A percentile compares a stretch with the other conserved stretches of the same genome.
phyloP scores from a whole-genome alignment of 2,888 invertebrate species.

The Lathronympha strigana region DNA sequence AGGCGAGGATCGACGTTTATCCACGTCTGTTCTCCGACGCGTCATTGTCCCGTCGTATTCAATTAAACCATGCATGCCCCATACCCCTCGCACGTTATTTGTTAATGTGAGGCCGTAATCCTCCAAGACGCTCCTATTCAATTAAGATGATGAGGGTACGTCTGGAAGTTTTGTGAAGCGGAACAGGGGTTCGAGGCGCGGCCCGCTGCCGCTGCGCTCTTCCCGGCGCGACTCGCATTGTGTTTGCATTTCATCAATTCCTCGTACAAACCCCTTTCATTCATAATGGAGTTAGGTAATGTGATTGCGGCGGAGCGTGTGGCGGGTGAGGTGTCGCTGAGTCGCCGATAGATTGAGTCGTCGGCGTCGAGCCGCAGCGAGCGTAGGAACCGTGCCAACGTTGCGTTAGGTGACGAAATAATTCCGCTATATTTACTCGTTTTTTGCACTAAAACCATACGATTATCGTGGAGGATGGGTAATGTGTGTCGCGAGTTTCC shows the following conservation, averaged over 20 bases:
- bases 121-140: constrained; percentile 29
- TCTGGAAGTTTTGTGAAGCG: constrained; percentile 25
- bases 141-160: constrained; percentile 38
- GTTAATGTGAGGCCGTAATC: constrained; percentile 31
- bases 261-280: background rate
- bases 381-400: constrained; percentile 21
- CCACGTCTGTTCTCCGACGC: constrained; percentile 3
- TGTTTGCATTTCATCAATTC: constrained; percentile 37
- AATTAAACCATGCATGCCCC: constrained; percentile 15
- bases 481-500: background rate
- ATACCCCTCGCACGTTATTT: constrained; percentile 5
- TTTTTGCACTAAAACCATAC: background rate
- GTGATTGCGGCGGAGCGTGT: constrained; percentile 16
- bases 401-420: background rate
- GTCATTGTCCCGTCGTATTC: constrained; percentile 7
- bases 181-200: constrained; percentile 8
- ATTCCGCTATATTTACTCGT: background rate
- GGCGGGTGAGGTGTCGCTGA: background rate
- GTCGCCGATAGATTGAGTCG: background rate
- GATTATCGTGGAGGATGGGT: background rate
- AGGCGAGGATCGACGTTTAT: constrained; percentile 22
- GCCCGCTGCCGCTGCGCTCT: constrained; percentile 15
- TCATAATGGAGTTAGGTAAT: constrained; percentile 7
- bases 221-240: constrained; percentile 17
- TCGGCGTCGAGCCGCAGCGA: background rate